Evolutionary conservation across 2,113 vertebrate genomes (phyloP).

Genomic region (Raja brachyura): DNA sequence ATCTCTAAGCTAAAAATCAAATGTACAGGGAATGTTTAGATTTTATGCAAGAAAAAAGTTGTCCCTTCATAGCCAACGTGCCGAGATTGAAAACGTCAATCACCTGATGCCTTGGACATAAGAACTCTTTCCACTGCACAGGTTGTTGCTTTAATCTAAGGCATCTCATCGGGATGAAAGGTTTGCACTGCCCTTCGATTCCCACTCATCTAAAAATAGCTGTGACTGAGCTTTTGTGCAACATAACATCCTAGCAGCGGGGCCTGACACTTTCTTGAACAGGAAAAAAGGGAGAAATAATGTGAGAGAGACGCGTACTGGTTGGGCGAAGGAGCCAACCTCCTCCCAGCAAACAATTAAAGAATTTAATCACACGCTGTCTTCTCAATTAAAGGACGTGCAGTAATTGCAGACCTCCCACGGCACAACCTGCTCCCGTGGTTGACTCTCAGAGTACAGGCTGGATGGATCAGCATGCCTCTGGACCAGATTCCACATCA

Average conservation of each 20-base stretch:
- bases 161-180: not conserved
- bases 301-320: not conserved
- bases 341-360: not conserved
- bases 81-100: not conserved
- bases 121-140: not conserved
- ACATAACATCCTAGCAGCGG: not conserved
- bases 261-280: not conserved
- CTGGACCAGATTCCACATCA: not conserved
- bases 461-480: not conserved
- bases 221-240: not conserved
- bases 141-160: not conserved
- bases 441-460: not conserved
- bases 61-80: not conserved
- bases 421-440: not conserved
- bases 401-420: not conserved
- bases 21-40: not conserved
- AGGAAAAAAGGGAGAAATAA: not conserved
- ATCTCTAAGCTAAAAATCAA: not conserved
- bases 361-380: not conserved
- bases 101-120: not conserved
- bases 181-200: slow-evolving; percentile 7
- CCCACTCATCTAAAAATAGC: not conserved
- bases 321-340: not conserved
- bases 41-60: not conserved
- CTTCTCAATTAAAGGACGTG: not conserved